phyloP scores from a whole-genome alignment of 53 echinoderm and acorn worm genomes.

The Glandiceps talaboti region DNA sequence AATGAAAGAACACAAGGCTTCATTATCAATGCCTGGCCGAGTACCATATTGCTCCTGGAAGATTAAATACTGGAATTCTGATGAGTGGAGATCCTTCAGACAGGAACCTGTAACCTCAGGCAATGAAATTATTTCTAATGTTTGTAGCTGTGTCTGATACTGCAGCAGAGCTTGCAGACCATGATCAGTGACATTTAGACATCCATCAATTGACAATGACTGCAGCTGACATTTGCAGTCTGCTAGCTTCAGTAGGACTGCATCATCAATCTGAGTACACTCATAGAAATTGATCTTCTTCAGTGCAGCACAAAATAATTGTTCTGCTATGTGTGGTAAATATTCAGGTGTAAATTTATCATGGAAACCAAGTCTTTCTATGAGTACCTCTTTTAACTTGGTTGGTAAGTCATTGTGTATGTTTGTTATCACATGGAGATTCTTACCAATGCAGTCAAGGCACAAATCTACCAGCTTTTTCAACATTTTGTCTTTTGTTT shows the following conservation, averaged over 20 bases:
- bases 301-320: background rate
- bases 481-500: background rate
- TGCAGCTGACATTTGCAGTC: background rate
- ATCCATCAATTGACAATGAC: background rate
- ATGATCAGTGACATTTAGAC: background rate
- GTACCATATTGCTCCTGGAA: background rate
- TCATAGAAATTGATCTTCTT: background rate
- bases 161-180: background rate
- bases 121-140: background rate
- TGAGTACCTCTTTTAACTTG: background rate
- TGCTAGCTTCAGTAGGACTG: background rate
- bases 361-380: background rate
- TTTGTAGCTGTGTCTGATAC: background rate
- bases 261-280: background rate
- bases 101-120: background rate
- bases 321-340: background rate
- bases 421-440: background rate
- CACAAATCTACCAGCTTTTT: background rate
- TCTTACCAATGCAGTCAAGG: background rate
- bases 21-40: background rate
- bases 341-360: background rate
- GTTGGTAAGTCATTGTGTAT: background rate
- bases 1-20: background rate
- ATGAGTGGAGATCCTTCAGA: background rate
- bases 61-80: background rate